Percentiles rank a stretch among this genome's conserved stretches.
phyloP scores from a whole-genome alignment of 2,888 invertebrate species.

The Limnephilus lunatus region DNA sequence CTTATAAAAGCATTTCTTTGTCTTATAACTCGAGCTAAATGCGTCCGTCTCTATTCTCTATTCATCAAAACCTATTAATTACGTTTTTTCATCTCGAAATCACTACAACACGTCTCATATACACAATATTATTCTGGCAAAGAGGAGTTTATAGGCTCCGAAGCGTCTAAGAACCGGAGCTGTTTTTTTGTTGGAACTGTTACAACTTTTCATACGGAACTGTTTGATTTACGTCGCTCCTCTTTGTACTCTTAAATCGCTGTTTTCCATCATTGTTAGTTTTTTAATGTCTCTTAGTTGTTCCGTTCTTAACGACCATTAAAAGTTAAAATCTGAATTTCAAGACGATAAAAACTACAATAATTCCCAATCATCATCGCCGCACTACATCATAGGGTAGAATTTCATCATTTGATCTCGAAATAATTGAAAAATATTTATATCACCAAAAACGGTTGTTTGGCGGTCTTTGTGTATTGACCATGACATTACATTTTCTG shows the following conservation, averaged over 20 bases:
- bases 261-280: background rate
- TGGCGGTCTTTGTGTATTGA: no score
- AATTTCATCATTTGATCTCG: background rate
- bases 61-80: background rate
- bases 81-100: background rate
- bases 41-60: background rate
- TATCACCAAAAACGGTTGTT: no score
- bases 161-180: background rate
- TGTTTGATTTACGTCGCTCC: background rate
- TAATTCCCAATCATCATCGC: background rate
- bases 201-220: background rate
- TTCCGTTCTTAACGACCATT: background rate
- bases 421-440: no score
- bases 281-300: background rate
- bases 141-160: background rate
- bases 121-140: background rate
- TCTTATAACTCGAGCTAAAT: background rate
- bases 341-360: background rate
- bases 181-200: background rate
- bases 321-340: background rate
- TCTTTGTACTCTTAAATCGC: background rate
- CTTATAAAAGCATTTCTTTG: background rate
- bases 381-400: background rate
- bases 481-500: no score
- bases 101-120: background rate